Evolutionary conservation across 2,113 vertebrate species (phyloP), one percentile per base, ranked within the genome.

Genomic region (Poecile atricapillus): DNA sequence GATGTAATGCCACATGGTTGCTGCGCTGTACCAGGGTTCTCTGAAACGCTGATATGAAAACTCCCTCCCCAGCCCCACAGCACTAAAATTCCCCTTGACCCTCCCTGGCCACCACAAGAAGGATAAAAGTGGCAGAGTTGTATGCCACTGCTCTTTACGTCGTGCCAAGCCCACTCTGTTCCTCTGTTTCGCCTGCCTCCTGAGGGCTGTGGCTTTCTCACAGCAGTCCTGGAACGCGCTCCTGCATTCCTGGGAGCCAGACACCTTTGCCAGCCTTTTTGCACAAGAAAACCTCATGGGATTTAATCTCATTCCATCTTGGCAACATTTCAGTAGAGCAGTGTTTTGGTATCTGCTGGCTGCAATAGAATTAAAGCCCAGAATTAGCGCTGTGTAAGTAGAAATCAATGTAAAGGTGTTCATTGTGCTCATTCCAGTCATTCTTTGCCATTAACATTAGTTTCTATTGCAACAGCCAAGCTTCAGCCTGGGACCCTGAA

Each of bases 221-320:
- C 96, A 97, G 58, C 95, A 97, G 35, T 87, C 60, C 50, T 20
- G 80, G 88, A 96, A 97, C 0, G 64, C 92, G 0, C 44, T 53
- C 86, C 10, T 77, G 75, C 96, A 97, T 41, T 67, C 7, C 0
- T 0, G 35, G 49, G 96, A 90, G 30, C 85, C 71, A 52, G 35
- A 10, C 69, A 97, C 93, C 22, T n/a, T 95, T 33, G 1, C 15
- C 55, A 92, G 27, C 55, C 96, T 95, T 83, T 88, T 90, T 1
- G 1, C 63, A 78, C 96, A 97, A 41, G 95, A 9, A 74, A 93
- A 58, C 44, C 12, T 63, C 96, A 97, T 97, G 35, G 85, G 95
- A 63, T 44, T 96, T 77, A 67, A 27, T 88, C 56, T 95, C 96
- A 97, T 97, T 76, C 96, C 96, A 33, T 97, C 96, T 35, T 91